Percentiles rank a stretch among this genome's conserved stretches.
Evolutionary conservation across 2,797 vertebrate genomes (phyloP).

Genomic region (Enteromius fasciolatus): DNA sequence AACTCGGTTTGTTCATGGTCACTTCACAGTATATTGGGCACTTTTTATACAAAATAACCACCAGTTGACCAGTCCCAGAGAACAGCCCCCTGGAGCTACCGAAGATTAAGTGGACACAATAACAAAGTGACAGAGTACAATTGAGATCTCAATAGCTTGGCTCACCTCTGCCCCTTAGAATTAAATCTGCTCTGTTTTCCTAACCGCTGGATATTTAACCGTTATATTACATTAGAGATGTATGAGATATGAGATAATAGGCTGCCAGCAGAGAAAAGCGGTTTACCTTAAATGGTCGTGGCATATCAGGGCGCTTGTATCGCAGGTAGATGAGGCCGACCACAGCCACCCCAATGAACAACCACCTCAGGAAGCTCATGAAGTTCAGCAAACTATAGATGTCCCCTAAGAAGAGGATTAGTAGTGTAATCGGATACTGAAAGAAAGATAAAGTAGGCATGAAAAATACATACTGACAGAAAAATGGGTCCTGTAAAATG

Average conservation of each 20-base stretch:
- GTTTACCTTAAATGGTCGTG: constrained; percentile 93
- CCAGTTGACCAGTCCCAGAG: constrained; percentile 10
- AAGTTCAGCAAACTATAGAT: constrained; percentile 96
- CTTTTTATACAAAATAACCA: constrained; percentile 24
- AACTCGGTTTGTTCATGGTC: background rate
- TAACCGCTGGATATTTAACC: background rate
- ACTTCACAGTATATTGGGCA: background rate
- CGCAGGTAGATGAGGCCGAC: constrained; percentile 92
- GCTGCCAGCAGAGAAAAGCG: constrained; percentile 9
- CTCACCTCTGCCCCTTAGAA: constrained; percentile 17
- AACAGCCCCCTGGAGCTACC: background rate
- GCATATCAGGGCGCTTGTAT: constrained; percentile 90
- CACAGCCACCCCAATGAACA: constrained; percentile 95
- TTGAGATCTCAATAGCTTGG: constrained; percentile 17
- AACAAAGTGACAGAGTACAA: constrained; percentile 28
- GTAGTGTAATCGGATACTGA: constrained; percentile 90
- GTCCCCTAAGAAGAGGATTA: constrained; percentile 92
- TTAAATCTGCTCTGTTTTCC: background rate
- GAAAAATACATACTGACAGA: background rate
- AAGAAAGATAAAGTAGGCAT: constrained; percentile 29
- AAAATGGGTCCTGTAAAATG: background rate
- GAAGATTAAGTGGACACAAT: constrained; percentile 39
- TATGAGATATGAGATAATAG: constrained; percentile 4
- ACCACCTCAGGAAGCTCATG: constrained; percentile 96
- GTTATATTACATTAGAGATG: constrained; percentile 15